Percentiles rank a stretch among this genome's conserved stretches.
phyloP scores from a whole-genome alignment of 2,888 invertebrate genomes.

The Pandemis corylana region DNA sequence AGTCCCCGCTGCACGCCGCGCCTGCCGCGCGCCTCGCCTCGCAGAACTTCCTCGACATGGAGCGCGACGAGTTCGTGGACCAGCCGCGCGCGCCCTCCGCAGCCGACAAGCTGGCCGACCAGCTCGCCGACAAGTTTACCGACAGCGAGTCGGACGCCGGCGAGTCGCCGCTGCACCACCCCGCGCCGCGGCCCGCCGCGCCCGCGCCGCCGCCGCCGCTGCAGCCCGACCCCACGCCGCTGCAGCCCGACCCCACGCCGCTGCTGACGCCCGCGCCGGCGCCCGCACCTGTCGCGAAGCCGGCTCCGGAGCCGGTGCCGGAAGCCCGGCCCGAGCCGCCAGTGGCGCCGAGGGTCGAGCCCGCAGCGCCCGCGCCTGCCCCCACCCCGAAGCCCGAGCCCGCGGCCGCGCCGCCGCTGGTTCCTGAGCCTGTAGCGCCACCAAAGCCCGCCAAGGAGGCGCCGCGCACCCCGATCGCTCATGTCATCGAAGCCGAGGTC shows the following conservation, averaged over 20 bases:
- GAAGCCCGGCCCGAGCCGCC: slow-evolving; percentile 68
- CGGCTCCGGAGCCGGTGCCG: slow-evolving; percentile 46
- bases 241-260: slow-evolving; percentile 46
- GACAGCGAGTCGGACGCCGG: slow-evolving; percentile 85
- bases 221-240: slow-evolving; percentile 46
- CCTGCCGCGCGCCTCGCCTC: slow-evolving; percentile 59
- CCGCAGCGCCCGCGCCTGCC: slow-evolving; percentile 25
- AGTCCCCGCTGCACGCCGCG: slow-evolving; percentile 62
- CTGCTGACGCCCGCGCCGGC: slow-evolving; percentile 48
- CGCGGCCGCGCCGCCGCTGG: slow-evolving; percentile 45
- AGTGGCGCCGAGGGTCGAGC: slow-evolving; percentile 42
- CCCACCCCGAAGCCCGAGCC: slow-evolving; percentile 46
- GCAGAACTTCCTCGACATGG: slow-evolving; percentile 80
- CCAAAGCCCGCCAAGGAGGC: slow-evolving; percentile 53
- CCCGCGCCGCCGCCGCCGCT: slow-evolving; percentile 44
- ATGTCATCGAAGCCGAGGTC: slow-evolving; percentile 87
- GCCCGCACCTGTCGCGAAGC: slow-evolving; percentile 46
- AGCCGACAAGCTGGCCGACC: slow-evolving; percentile 67
- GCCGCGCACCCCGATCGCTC: slow-evolving; percentile 68
- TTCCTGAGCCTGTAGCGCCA: slow-evolving; percentile 48
- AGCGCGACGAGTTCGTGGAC: slow-evolving; percentile 76
- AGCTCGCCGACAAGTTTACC: slow-evolving; percentile 84
- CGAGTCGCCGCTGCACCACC: slow-evolving; percentile 76
- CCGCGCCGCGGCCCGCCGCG: slow-evolving; percentile 50
- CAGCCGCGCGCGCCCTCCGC: slow-evolving; percentile 67